Base-by-base conservation (phyloP, 2,888 invertebrate species). In the Zaprionus bogoriensis region DNA sequence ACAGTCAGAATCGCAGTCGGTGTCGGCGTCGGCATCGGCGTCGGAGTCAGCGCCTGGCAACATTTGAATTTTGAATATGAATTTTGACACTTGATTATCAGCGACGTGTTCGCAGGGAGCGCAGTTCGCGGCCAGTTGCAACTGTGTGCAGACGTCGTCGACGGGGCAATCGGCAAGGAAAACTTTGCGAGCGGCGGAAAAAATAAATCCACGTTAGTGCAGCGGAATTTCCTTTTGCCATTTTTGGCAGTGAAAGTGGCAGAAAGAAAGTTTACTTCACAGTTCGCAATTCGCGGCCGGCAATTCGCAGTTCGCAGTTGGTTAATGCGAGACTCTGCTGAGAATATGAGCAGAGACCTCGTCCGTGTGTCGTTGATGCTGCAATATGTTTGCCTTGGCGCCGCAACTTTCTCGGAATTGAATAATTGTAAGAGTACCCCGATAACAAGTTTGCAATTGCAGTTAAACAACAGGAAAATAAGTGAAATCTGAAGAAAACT, bases 371-470 rank as follows among this genome's bases (percentile, higher is more conserved):
- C 67, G 39, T 55, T 83, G 45, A 54, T 78, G 9, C 50, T 80
- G 55, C 70, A 83, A 53, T 70, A 71, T 48, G 57, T 85, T 50
- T 66, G 69, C 45, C 53, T 70, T 22, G 63, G 75, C 22, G 46
- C 68, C 22, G 77, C 88, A 42, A 90, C 80, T 48, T 87, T 89
- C 68, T 77, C 89, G 28, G 89, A 89, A 67, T 62, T 90, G 44
- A 89, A 89, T 65, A 89, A 89, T 73, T 89, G 89, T 89, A 81
- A 89, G 90, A 88, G 23, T 6, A 23, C 12, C 6, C 12, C 14
- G 25, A 22, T 41, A 19, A 22, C 10, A n/a, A n/a, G 5, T 38
- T 39, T 10, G 1, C 10, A 39, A 39, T 39, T 22, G 22, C 10
- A 17, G 12, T 12, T 3, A 42, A 22, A 6, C 2, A 23, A 41